Conservation (phyloP, 2,797 vertebrate species). For the Sylvilagus floridanus region DNA sequence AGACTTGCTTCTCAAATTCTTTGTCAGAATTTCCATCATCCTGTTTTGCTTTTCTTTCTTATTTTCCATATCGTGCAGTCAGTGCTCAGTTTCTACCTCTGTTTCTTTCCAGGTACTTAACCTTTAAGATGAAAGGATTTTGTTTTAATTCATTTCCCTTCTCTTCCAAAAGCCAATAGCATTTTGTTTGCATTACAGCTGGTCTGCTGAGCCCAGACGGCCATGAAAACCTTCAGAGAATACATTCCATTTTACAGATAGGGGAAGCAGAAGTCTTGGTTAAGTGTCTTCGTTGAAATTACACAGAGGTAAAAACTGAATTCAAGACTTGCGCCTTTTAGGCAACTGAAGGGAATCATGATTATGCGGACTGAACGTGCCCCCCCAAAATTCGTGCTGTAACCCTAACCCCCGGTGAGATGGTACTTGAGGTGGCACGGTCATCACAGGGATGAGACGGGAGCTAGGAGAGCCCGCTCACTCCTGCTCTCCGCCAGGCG, state of each 20-base stretch:
- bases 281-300: slow-evolving; percentile 22
- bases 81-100: neutral
- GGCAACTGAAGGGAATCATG: neutral
- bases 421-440: neutral
- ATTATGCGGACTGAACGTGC: neutral
- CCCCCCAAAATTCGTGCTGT: neutral
- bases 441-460: neutral
- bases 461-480: neutral
- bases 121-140: neutral
- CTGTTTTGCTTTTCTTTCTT: neutral
- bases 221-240: neutral
- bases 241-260: neutral
- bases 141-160: slow-evolving; percentile 1
- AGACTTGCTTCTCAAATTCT: neutral
- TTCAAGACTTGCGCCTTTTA: neutral
- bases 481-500: neutral
- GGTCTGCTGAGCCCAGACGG: slow-evolving; percentile 11
- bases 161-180: neutral
- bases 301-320: neutral
- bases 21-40: neutral
- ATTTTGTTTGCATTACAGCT: neutral
- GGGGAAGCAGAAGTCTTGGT: neutral
- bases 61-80: neutral
- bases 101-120: neutral
- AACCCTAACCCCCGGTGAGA: neutral